Conservation (phyloP, 2,888 invertebrate genomes). For the Periphyllus acericola region DNA sequence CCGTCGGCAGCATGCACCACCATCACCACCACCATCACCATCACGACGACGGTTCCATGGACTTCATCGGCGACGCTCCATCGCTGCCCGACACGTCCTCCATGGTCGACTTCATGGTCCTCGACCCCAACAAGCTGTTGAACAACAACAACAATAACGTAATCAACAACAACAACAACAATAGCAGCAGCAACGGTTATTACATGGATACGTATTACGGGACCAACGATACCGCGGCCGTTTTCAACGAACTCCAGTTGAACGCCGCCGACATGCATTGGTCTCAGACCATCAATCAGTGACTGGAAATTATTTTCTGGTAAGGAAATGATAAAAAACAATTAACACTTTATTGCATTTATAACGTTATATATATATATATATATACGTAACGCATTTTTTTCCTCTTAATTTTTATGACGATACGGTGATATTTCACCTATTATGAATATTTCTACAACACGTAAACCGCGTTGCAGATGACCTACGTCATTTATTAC, state of each 20-base stretch:
- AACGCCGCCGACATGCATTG: slow-evolving; percentile 18
- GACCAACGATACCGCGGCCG: neutral
- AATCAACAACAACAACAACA: slow-evolving; percentile 1
- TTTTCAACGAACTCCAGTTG: slow-evolving; percentile 18
- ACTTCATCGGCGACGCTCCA: slow-evolving; percentile 31
- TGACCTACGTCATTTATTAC: no score
- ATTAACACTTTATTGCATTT: no score
- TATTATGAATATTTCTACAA: no score
- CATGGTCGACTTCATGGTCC: slow-evolving; percentile 7
- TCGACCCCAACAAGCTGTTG: slow-evolving; percentile 25
- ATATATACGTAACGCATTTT: no score
- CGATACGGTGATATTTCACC: no score
- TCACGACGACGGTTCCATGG: neutral
- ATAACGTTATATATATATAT: no score
- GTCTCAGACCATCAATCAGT: slow-evolving; percentile 18
- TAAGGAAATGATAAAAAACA: no score
- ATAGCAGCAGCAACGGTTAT: neutral
- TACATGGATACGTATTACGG: slow-evolving; percentile 37
- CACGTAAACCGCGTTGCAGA: no score
- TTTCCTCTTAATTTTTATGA: no score
- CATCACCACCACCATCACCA: neutral
- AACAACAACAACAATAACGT: neutral
- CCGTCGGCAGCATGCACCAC: neutral
- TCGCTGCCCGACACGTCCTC: slow-evolving; percentile 1
- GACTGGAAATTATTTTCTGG: neutral